These are phyloP conservation scores for Drosophila orena DNA, from an alignment of 1,140 invertebrate genomes.

Conservation along the genomic window DNA sequence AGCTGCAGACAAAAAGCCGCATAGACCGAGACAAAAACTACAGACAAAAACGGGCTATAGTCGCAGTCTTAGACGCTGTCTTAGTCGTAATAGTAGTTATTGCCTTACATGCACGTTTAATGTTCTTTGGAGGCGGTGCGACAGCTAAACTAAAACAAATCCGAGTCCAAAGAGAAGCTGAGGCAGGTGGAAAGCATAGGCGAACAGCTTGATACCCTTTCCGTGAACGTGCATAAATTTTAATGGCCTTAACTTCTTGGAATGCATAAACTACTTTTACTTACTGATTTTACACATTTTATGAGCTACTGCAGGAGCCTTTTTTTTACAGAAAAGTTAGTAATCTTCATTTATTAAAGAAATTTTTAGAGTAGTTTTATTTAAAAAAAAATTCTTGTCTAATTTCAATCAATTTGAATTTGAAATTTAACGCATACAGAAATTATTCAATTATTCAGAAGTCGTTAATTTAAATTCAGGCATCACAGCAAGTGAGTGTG, in stretches of 20 bases:
- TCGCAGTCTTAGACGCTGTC: constrained; percentile 38
- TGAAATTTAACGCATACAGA: too few relatives aligned
- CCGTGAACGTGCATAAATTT: constrained; percentile 9
- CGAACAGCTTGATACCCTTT: constrained; percentile 32
- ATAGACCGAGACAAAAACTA: constrained; percentile 58
- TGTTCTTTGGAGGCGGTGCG: constrained; percentile 73
- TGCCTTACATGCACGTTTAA: constrained; percentile 81
- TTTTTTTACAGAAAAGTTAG: too few relatives aligned
- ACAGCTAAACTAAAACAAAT: constrained; percentile 47
- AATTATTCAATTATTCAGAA: too few relatives aligned
- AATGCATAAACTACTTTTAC: not conserved
- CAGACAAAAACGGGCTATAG: constrained; percentile 15
- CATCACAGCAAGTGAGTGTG: too few relatives aligned
- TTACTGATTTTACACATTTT: too few relatives aligned
- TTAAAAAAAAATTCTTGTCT: too few relatives aligned
- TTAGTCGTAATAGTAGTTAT: constrained; percentile 76
- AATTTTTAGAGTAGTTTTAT: too few relatives aligned
- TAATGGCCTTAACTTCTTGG: not conserved
- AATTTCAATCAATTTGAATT: too few relatives aligned
- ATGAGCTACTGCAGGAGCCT: too few relatives aligned
- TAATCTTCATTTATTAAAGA: too few relatives aligned
- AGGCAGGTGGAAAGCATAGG: constrained; percentile 4
- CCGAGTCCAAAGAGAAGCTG: constrained; percentile 18
- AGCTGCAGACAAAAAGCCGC: constrained; percentile 69
- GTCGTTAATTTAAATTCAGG: too few relatives aligned